Evolutionary conservation across 2,888 invertebrate species (phyloP), one percentile per base, ranked within the genome.

Genomic region (Drosophila multiciliata): DNA sequence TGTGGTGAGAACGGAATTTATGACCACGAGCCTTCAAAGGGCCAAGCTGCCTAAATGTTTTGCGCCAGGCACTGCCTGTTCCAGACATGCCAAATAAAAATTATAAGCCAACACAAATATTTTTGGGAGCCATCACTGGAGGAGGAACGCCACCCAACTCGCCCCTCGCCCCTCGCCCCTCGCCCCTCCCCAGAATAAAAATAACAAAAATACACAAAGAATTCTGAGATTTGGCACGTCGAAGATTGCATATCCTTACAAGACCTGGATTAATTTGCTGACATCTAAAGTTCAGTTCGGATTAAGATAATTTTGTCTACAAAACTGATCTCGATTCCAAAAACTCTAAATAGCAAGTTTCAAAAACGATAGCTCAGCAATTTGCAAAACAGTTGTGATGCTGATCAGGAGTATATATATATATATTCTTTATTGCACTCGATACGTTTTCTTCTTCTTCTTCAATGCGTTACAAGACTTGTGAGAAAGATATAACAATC

Each of bases 1-100:
- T 91, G 90, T 89, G 90, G 90, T 83, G 90, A 85, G 89, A 89
- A 90, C 71, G 85, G 87, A 91, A 90, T 90, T 91, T 90, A 91
- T 91, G 80, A 89, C 87, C 91, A 80, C 76, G 82, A 85, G 87
- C 87, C 87, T 80, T 81, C 82, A 81, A 87, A 89, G 91, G 90
- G 77, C 90, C 89, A 82, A 73, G 80, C 76, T 77, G 84, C 78
- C 78, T 75, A 79, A 78, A 78, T 78, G 80, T 71, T 78, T 79
- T 79, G 75, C 67, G 64, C 66, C 71, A 64, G 77, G 64, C 71
- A 49, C 53, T 38, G 63, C 65, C 74, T 62, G 50, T 61, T 45
- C 75, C 68, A 66, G 80, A 68, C 71, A 71, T 59, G 61, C 70
- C 71, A 76, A 78, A 69, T 65, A 82, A 71, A 81, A 78, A 78